Base-by-base conservation (phyloP, 2,113 vertebrate genomes). In the Ahaetulla prasina region DNA sequence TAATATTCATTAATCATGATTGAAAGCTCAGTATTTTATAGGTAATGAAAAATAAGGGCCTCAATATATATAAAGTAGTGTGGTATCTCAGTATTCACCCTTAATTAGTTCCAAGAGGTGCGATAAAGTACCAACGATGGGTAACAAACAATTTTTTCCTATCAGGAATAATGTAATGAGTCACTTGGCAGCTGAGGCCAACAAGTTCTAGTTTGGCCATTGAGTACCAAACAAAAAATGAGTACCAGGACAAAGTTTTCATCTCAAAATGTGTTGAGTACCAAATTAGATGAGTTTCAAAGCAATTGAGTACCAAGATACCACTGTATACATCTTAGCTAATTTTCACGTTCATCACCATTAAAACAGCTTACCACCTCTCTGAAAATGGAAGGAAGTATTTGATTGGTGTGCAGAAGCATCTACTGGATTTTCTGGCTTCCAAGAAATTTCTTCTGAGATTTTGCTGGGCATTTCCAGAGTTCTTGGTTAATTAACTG, bases 301-400 rank as follows among this genome's bases (percentile, higher is more conserved):
- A 57, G 55, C 55, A 57, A 57, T 57, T 57, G 55, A 57, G 2
- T 57, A 57, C 2, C 55, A 27, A 25, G 54, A 25, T 57, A 57
- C 23, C 8, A 25, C 55, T 57, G 55, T 57, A 57, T 57, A 25
- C 23, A 9, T 39, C 94, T 95, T 95, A 94, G 94, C 94, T 97
- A 96, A 92, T 97, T 96, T 97, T 93, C 96, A 94, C 97, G 96
- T 95, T 97, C 96, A 95, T 95, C 96, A 97, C 94, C 92, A 94
- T 96, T 93, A 96, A 63, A 63, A 63, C 27, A 30, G 57, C 10
- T 63, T 63, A 30, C 27, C 23, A 60, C 25, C 25, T 23, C 10
- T 30, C 25, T 63, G 57, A 27, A 63, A 30, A 63, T 63, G 57
- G 27, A 30, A 25, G 23, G 23, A 57, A 25, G 55, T 57, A 27